Evolutionary conservation across 2,797 vertebrate species (phyloP), one percentile per base, ranked within the genome.

Genomic region (Enteromius thamalakanensis): DNA sequence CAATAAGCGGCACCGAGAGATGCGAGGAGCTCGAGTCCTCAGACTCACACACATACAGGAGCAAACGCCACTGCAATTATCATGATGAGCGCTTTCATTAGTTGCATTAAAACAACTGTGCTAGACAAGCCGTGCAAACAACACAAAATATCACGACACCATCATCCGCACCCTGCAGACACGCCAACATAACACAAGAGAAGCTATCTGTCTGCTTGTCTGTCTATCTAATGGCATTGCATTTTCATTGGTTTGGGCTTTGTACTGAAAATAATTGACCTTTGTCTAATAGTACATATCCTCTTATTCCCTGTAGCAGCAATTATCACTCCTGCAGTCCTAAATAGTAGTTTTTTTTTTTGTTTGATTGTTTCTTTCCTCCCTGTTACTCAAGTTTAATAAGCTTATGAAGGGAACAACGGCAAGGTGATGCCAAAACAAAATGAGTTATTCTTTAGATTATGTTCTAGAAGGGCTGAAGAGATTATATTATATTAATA

Each of bases 31-130:
- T 67, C 10, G 26, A 37, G 29, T 79, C 21, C n/a, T 53, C 26
- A 72, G 21, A 74, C 42, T 40, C 4, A 0, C 29, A 9, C 69
- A 62, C 70, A 40, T 29, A 76, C 47, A 68, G 37, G 32, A 51
- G 53, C 76, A 72, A 79, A 78, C 78, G 79, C 81, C 82, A 85
- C 78, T 76, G 72, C 82, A 84, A 84, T 82, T 79, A 78, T 78
- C 65, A 55, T 84, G 86, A 87, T 67, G 76, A 69, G 58, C 47
- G 64, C 68, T 87, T 88, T 90, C 89, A 90, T 92, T 91, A 91
- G 86, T 85, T 87, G 82, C 88, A 89, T 91, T 91, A 91, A 80
- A 78, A 42, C 78, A 71, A 89, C 72, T 21, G 53, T 32, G 88
- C 89, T 90, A 85, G 76, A 90, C 86, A 87, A 87, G 86, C 90